These are phyloP conservation scores for Nasonia oneida DNA, from an alignment of 2,888 invertebrate species.

Conservation along the genomic window DNA sequence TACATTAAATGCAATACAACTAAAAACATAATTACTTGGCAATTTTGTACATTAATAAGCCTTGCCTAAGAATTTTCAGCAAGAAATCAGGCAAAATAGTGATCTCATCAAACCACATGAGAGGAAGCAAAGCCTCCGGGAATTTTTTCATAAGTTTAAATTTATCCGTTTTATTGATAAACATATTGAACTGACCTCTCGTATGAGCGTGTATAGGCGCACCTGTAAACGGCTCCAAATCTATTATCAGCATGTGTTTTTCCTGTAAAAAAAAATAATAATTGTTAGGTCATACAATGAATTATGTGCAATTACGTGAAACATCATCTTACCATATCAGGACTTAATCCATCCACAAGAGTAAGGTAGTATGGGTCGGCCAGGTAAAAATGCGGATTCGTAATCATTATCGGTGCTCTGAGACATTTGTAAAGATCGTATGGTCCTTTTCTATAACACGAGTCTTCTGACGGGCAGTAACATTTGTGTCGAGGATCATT, in stretches of 20 bases:
- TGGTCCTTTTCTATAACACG: conserved; percentile 86
- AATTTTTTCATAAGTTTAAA: conserved; percentile 84
- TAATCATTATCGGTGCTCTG: conserved; percentile 87
- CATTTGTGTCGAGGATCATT: conserved; percentile 81
- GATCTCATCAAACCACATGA: conserved; percentile 91
- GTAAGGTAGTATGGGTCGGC: conserved; percentile 80
- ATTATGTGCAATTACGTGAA: not conserved
- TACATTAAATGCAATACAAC: not conserved
- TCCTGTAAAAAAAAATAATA: conserved; percentile 75
- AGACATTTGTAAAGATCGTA: conserved; percentile 85
- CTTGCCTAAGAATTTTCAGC: conserved; percentile 69
- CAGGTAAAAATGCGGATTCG: conserved; percentile 89
- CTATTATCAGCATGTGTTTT: conserved; percentile 87
- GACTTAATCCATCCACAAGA: conserved; percentile 71
- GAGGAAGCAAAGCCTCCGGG: conserved; percentile 84
- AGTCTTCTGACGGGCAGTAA: conserved; percentile 81
- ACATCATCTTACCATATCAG: conserved; percentile 65
- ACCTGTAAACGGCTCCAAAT: conserved; percentile 90
- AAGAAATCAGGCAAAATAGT: conserved; percentile 69
- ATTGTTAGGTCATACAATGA: not conserved
- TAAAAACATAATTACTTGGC: conserved; percentile 64
- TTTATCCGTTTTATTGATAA: conserved; percentile 84
- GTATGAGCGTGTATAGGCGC: conserved; percentile 87
- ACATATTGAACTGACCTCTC: conserved; percentile 87
- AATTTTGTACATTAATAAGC: conserved; percentile 6